A percentile compares a stretch with the other conserved stretches of the same genome.
Evolutionary conservation across 30 jellyfish, hydroid and myxozoan species (phyloP).

Genomic region (Nemopilema nomurai): DNA sequence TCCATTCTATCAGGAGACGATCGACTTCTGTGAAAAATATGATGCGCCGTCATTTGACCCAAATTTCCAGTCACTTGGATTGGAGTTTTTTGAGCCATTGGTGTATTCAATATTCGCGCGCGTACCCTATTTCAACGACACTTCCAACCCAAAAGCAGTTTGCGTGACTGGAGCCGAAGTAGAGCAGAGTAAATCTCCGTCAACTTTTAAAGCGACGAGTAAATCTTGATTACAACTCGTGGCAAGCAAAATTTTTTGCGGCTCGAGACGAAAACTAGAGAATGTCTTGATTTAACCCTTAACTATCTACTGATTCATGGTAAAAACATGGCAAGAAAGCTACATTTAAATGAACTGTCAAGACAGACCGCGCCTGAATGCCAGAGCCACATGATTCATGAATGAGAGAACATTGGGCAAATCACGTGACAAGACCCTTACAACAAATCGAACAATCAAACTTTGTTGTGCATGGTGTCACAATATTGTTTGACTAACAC

Average conservation of each 20-base stretch:
- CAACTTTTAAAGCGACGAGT: no score
- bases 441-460: no score
- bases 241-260: no score
- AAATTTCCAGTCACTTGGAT: conserved; percentile 27
- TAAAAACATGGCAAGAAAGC: neutral
- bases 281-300: no score
- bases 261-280: no score
- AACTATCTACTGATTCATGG: no score
- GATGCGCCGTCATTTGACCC: conserved; percentile 73
- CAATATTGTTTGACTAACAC: neutral
- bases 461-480: neutral
- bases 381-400: neutral
- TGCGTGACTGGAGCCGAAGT: conserved; percentile 72
- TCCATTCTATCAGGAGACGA: conserved; percentile 41
- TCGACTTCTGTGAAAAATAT: conserved; percentile 52
- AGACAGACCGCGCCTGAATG: neutral
- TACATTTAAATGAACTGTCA: neutral
- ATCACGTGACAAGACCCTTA: no score
- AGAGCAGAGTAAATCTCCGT: no score
- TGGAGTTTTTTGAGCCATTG: conserved; percentile 52
- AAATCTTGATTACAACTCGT: neutral
- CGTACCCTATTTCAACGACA: conserved; percentile 22
- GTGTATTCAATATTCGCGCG: conserved; percentile 34
- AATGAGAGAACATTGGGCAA: no score
- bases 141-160: conserved; percentile 51